Conservation (phyloP, 2,888 invertebrate genomes). For the Carcina quercana region DNA sequence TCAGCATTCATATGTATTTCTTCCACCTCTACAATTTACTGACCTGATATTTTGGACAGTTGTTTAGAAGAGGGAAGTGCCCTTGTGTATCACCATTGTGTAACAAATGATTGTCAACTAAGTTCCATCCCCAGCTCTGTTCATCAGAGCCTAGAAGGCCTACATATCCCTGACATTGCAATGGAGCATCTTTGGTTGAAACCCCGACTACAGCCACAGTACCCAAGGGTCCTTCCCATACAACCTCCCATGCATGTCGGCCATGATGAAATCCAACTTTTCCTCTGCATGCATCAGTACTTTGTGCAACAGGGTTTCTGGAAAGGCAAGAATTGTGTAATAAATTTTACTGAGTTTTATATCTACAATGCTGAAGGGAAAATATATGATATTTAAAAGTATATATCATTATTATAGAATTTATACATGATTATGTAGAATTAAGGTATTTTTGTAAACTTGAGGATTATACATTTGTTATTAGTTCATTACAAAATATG, state of each 20-base stretch:
- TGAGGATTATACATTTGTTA: no score
- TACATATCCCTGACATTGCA: constrained; percentile 97
- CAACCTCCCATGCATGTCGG: constrained; percentile 97
- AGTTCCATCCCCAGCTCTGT: constrained; percentile 99
- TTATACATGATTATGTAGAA: no score
- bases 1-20: no score
- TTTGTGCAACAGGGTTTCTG: constrained; percentile 98
- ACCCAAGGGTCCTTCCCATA: constrained; percentile 98
- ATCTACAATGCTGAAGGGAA: no score
- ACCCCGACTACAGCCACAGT: constrained; percentile 98
- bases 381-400: no score
- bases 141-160: constrained; percentile 96
- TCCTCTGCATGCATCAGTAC: constrained; percentile 94
- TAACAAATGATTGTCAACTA: constrained; percentile 96
- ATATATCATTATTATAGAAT: no score
- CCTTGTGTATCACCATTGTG: constrained; percentile 98
- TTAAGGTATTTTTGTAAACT: no score
- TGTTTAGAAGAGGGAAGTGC: constrained; percentile 94
- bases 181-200: constrained; percentile 93
- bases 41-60: constrained; percentile 98
- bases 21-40: constrained; percentile 18
- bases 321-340: constrained; percentile 9
- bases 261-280: constrained; percentile 94
- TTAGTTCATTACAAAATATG: no score
- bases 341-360: neutral